Conservation (phyloP, 2,888 invertebrate genomes). For the Petrolisthes manimaculis region DNA sequence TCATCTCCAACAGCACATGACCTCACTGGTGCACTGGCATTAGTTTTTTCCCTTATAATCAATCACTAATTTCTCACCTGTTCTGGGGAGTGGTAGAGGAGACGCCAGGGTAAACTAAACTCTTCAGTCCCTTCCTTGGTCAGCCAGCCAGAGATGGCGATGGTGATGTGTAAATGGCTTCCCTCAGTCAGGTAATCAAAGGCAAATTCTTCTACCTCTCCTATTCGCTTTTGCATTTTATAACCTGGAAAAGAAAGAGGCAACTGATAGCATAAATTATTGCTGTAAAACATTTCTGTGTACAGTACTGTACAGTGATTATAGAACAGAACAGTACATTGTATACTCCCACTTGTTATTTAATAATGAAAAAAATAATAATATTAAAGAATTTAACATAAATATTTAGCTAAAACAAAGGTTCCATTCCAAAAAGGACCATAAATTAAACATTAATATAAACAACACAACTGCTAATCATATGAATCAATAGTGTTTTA, state of each 20-base stretch:
- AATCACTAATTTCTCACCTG: conserved; percentile 40
- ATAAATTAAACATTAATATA: no score
- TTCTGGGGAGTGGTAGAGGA: conserved; percentile 74
- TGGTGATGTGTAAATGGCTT: conserved; percentile 75
- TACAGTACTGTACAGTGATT: not conserved
- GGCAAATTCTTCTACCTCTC: conserved; percentile 78
- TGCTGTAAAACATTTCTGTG: not conserved
- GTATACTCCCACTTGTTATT: not conserved
- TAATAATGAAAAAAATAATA: no score
- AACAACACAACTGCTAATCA: no score
- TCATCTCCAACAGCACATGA: no score
- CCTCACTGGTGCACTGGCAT: no score
- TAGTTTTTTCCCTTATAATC: no score
- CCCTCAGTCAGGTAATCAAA: conserved; percentile 74
- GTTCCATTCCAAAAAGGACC: no score
- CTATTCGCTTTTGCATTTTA: conserved; percentile 79
- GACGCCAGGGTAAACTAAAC: conserved; percentile 74
- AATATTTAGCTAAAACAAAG: no score
- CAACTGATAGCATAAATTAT: not conserved
- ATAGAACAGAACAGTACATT: not conserved
- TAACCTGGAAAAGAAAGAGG: conserved; percentile 71
- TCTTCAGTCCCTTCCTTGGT: conserved; percentile 72
- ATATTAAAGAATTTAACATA: no score
- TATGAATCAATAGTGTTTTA: no score
- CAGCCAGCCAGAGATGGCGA: conserved; percentile 78